phyloP scores from a whole-genome alignment of 2,888 invertebrate genomes.

The Macroteleia sp. region DNA sequence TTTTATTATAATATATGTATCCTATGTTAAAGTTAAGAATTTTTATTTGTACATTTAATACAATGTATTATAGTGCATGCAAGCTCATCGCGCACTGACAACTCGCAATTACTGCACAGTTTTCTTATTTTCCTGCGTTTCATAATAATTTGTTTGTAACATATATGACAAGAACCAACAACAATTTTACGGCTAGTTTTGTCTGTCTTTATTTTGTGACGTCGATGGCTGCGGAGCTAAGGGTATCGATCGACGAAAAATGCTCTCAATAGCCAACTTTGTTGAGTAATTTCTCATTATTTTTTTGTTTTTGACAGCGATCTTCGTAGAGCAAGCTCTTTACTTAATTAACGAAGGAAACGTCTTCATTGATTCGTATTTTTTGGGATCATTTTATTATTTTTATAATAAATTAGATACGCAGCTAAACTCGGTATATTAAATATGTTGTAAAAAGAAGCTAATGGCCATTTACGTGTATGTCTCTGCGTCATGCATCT shows the following conservation, averaged over 20 bases:
- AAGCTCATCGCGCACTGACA: neutral
- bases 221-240: neutral
- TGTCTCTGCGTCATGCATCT: slow-evolving; percentile 62
- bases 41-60: too few relatives aligned
- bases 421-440: slow-evolving; percentile 42
- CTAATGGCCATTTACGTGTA: slow-evolving; percentile 60
- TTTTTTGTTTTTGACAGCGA: slow-evolving; percentile 3
- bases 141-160: neutral
- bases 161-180: neutral
- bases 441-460: slow-evolving; percentile 61
- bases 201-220: neutral
- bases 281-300: slow-evolving; percentile 8
- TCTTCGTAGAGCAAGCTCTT: neutral
- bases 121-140: slow-evolving; percentile 1
- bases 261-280: slow-evolving; percentile 54
- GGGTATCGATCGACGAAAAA: neutral
- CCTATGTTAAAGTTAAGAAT: neutral
- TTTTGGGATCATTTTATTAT: slow-evolving; percentile 6
- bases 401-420: slow-evolving; percentile 3
- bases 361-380: neutral
- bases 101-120: neutral
- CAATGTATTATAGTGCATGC: too few relatives aligned
- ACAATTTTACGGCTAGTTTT: neutral
- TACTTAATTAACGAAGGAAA: too few relatives aligned
- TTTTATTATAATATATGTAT: neutral